These are phyloP conservation scores for Sebastes oblongus DNA, from an alignment of 2,797 vertebrate species.

Conservation along the genomic window DNA sequence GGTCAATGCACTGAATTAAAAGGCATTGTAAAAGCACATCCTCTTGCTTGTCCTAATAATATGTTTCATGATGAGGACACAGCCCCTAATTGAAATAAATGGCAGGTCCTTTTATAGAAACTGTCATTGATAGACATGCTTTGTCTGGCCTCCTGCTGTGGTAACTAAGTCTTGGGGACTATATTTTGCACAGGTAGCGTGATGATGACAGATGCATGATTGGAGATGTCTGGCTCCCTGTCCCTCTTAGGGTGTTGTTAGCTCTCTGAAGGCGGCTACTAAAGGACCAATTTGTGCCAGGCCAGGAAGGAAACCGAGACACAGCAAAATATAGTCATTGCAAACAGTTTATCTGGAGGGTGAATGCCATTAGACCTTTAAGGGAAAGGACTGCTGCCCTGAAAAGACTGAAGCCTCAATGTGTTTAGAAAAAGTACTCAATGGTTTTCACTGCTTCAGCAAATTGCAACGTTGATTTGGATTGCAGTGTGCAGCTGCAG, in stretches of 20 bases:
- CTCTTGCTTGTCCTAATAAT: not conserved
- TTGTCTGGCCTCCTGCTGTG: not conserved
- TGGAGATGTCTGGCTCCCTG: constrained; percentile 6
- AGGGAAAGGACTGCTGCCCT: not conserved
- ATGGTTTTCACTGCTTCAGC: not conserved
- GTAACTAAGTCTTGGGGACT: not conserved
- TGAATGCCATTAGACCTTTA: not conserved
- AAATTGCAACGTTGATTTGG: not conserved
- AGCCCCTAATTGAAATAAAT: not conserved
- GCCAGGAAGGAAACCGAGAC: constrained; percentile 14
- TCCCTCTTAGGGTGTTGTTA: constrained; percentile 1
- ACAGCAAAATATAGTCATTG: constrained; percentile 18
- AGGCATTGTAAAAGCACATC: not conserved
- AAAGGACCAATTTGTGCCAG: constrained; percentile 25
- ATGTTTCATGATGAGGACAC: not conserved
- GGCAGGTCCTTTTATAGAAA: not conserved
- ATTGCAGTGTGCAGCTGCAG: not conserved
- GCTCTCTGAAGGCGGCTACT: constrained; percentile 19
- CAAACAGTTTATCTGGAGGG: constrained; percentile 5
- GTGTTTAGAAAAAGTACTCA: not conserved
- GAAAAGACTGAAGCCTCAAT: not conserved
- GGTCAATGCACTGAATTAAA: constrained; percentile 3
- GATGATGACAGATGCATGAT: constrained; percentile 11
- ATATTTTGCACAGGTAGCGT: constrained; percentile 8
- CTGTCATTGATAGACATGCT: not conserved